Base-by-base conservation (phyloP, 2,113 vertebrate genomes). In the Dicerorhinus sumatrensis region DNA sequence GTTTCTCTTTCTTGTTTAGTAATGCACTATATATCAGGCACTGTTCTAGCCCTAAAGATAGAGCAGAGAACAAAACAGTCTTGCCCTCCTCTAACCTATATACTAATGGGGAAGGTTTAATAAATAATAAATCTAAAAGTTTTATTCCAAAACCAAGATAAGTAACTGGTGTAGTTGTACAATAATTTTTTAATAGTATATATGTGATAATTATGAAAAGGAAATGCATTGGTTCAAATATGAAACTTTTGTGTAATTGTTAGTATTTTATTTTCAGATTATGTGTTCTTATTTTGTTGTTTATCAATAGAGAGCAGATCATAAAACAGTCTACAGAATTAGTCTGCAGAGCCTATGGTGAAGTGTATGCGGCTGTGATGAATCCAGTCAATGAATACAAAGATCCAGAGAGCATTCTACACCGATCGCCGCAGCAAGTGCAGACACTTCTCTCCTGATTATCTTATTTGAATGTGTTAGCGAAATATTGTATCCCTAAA, bases 291-390 rank as follows among this genome's bases (percentile, higher is more conserved):
- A 8, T 91, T 77, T 42, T 96, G 62, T 95, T 91, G 51, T 89
- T 95, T 96, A 63, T 98, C 69, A 63, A 42, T 96, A 99, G 99
- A 98, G 99, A 99, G 69, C 99, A 99, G 98, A 99, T 99, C 89
- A 99, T 99, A 98, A 99, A 99, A 67, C 99, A 99, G 97, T 99
- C 99, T 4, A 99, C 99, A 1, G 99, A 99, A 97, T 98, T 99
- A 97, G 99, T 99, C 97, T 99, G 99, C 98, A 98, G 99, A 98
- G 99, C 99, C 46, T 99, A 99, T 67, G 98, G 95, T 81, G 99
- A 99, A 95, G 98, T 99, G n/a, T 99, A 99, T 94, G 95, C 99
- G 5, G 99, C 99, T 6, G 99, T 99, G 97, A 99, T 98, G 99
- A 98, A 99, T 97, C 99, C 99, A 9, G 92, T 92, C 60, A 99